Evolutionary conservation across 2,888 invertebrate species (phyloP), one percentile per base, ranked within the genome.

Genomic region (Tetragonisca angustula): DNA sequence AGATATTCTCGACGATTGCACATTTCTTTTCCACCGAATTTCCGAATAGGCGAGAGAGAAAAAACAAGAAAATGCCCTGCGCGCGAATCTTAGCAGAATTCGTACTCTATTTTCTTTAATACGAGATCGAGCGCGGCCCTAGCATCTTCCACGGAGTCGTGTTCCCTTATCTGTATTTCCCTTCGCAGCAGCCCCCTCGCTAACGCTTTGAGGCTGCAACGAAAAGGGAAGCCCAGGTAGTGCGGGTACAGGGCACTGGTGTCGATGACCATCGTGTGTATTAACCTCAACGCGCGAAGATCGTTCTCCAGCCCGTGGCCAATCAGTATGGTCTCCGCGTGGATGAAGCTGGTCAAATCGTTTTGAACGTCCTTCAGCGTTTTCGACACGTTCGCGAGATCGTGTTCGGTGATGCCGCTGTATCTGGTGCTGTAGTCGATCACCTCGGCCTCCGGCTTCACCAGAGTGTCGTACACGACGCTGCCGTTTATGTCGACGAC

Each of bases 241-340:
- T 99, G 99, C 0, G 99, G 98, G 94, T 98, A 99, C 61, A 97
- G 95, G 36, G 98, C 96, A 50, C 98, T 97, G 0, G 99, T 99
- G 93, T 99, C 99, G 77, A 99, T 97, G 15, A 99, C 97, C 0
- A 96, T 97, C 4, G 96, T 95, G 93, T 99, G 99, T 15, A 98
- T 95, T 64, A 99, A 95, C 93, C 97, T 97, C 80, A 99, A 94
- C 0, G 97, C 98, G 27, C 98, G 96, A 77, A 99, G 95, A 95
- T 99, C 99, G 93, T 98, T 98, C 91, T 99, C 99, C 88, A 99
- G 95, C 32, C 98, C 98, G 95, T 99, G 99, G 0, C 99, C 99
- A 83, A 99, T 97, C 6, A 99, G 95, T 79, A 99, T 98, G 9
- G 99, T 98, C 83, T 98, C 97, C 13, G 96, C 96, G 83, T 96